Evolutionary conservation across 2,113 vertebrate genomes (phyloP), one percentile per base, ranked within the genome.

Genomic region (Sinocyclocheilus anophthalmus): DNA sequence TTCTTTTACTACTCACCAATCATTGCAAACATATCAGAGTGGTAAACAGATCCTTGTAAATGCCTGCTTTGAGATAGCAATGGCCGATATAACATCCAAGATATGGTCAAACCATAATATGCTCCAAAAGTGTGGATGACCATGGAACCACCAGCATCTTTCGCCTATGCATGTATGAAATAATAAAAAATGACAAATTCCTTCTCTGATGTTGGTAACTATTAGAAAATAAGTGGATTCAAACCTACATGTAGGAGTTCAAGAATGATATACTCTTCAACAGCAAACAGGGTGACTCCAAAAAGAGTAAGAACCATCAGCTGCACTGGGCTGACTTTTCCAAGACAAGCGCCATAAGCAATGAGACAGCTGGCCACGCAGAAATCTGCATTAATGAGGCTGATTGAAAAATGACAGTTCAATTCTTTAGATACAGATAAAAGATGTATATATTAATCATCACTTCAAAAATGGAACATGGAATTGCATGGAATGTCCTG

Each of bases 301-400:
- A 98, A 97, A 82, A 99, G 92, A 5, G 98, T 98, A 94, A 99
- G 91, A 88, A 99, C 85, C 91, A 99, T 87, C 85, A 99, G 91
- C 91, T 99, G 98, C 63, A 99, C 90, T 0, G 97, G 97, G 90
- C 98, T 99, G 90, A 96, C 95, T 92, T 98, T 99, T 53, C 98
- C 98, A 76, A 99, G 93, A 79, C 98, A 84, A 0, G 96, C 98
- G 14, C 98, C 98, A 3, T 97, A 99, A 83, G 98, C 96, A 48
- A 99, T 97, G 45, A 98, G 94, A 83, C 97, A 97, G 3, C 96
- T 95, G 0, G 96, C 98, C 91, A 97, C 97, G 3, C 97, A 98
- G 95, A 99, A 99, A 91, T 99, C 98, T 5, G 98, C 98, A 53
- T 98, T 97, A 91, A 99, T 99, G 88, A 99, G 90, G 91, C 98